A percentile compares a stretch with the other conserved stretches of the same genome.
Conservation (phyloP, 1,140 invertebrate genomes). For the Sitophilus oryzae region DNA sequence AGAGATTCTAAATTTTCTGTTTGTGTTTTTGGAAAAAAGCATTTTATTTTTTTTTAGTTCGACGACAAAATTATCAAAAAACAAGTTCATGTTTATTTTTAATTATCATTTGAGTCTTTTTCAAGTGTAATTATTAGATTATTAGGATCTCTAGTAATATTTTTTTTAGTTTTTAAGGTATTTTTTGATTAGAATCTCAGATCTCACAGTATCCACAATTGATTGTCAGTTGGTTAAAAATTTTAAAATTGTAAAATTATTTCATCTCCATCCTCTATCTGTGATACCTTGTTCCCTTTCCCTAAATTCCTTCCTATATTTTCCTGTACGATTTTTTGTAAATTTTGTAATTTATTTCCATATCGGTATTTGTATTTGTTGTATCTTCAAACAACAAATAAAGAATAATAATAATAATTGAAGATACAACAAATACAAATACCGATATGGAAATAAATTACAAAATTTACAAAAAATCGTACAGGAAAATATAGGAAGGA, state of each 20-base stretch:
- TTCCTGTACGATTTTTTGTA: no score
- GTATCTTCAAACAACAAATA: no score
- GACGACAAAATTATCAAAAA: constrained; percentile 23
- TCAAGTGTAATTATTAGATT: no score
- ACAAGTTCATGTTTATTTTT: constrained; percentile 26
- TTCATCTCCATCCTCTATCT: constrained; percentile 37
- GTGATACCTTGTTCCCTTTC: constrained; percentile 32
- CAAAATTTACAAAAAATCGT: no score
- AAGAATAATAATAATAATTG: no score
- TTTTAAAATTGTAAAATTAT: constrained; percentile 21
- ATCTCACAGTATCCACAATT: constrained; percentile 29
- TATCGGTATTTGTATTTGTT: no score
- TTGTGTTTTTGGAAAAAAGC: constrained; percentile 15
- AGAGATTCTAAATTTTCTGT: no score
- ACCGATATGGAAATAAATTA: no score
- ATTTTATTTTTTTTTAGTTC: constrained; percentile 23
- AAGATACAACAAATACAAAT: no score
- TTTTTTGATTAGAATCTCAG: constrained; percentile 31
- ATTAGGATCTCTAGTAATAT: constrained; percentile 33
- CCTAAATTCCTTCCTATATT: neutral
- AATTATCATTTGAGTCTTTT: no score
- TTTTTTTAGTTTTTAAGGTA: constrained; percentile 25
- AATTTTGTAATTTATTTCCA: no score
- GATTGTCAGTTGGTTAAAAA: constrained; percentile 27
- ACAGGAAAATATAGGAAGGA: neutral